A percentile compares a stretch with the other conserved stretches of the same genome.
phyloP scores from a whole-genome alignment of 2,888 invertebrate species.

The Dryocosmus kuriphilus region DNA sequence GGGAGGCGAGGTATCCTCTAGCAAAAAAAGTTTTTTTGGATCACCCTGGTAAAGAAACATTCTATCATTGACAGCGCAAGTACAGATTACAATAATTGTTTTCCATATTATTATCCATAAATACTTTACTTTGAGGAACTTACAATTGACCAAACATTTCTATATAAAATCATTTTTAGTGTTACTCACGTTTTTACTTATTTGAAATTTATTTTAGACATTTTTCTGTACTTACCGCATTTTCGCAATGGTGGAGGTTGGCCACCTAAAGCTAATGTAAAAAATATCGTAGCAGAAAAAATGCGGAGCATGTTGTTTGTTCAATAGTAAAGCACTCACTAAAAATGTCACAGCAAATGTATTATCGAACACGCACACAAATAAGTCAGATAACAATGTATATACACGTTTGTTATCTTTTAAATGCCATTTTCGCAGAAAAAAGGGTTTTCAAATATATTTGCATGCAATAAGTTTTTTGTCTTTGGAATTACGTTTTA shows the following conservation, averaged over 20 bases:
- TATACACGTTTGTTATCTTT: constrained; percentile 43
- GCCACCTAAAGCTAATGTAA: neutral
- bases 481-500: too few relatives aligned
- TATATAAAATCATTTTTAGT: neutral
- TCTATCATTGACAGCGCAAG: too few relatives aligned
- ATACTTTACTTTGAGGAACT: too few relatives aligned
- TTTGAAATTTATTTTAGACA: neutral
- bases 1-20: too few relatives aligned
- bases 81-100: too few relatives aligned
- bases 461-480: neutral
- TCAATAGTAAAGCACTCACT: neutral
- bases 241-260: neutral
- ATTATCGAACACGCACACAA: neutral
- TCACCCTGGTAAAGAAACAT: too few relatives aligned
- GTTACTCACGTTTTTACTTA: neutral
- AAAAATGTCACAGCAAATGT: neutral
- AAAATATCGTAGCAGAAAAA: neutral
- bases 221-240: constrained; percentile 8
- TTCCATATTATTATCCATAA: too few relatives aligned
- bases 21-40: too few relatives aligned
- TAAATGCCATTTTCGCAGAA: constrained; percentile 53
- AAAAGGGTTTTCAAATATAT: constrained; percentile 42
- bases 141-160: too few relatives aligned
- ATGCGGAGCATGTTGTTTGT: constrained; percentile 17
- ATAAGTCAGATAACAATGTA: neutral